phyloP scores from a whole-genome alignment of 2,888 invertebrate species.

The Barypeithes pellucidus region DNA sequence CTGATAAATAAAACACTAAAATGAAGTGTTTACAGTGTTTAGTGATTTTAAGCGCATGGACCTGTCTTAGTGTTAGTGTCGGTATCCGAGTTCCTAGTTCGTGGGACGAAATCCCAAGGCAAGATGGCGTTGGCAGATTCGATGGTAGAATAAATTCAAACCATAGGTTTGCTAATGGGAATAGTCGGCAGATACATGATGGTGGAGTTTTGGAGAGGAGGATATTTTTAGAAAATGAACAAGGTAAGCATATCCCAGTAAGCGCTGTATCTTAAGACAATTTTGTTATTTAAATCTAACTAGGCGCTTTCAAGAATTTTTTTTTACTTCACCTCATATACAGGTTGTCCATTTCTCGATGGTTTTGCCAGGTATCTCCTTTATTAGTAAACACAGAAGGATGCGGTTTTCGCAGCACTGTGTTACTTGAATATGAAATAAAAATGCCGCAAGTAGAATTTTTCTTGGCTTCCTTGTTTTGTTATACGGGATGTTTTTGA shows the following conservation, averaged over 20 bases:
- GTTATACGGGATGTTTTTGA: no score
- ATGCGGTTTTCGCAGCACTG: no score
- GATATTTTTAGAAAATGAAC: background rate
- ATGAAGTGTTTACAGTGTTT: conserved; percentile 28
- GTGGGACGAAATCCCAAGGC: conserved; percentile 20
- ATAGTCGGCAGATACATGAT: background rate
- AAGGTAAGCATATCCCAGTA: conserved; percentile 11
- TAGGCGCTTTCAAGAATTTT: no score
- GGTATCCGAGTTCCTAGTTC: conserved; percentile 29
- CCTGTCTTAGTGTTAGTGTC: conserved; percentile 24
- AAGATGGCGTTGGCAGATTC: background rate
- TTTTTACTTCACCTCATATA: no score
- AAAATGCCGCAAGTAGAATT: no score
- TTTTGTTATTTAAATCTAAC: no score
- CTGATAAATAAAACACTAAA: background rate
- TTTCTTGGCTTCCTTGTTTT: no score
- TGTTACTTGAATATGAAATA: no score
- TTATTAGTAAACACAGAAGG: no score
- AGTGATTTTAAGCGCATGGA: conserved; percentile 32
- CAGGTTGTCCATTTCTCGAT: no score
- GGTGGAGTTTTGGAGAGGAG: background rate
- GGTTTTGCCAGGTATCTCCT: no score
- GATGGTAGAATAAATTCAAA: background rate
- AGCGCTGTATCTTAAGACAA: no score
- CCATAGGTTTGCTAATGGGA: background rate